A percentile compares a stretch with the other conserved stretches of the same genome.
Evolutionary conservation across 2,113 vertebrate genomes (phyloP).

Genomic region (Azemiops feae): DNA sequence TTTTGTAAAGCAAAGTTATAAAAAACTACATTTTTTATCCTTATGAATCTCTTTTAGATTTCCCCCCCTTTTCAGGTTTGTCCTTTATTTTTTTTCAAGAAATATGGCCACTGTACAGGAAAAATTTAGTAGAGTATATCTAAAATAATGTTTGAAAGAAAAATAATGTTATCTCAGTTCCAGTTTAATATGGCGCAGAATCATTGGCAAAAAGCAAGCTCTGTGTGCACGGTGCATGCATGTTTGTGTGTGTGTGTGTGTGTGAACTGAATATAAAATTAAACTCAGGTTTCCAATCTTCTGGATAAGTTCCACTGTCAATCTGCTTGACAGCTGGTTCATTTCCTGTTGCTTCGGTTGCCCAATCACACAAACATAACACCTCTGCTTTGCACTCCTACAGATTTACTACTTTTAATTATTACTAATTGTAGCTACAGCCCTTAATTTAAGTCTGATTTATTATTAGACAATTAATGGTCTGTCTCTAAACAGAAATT

Average conservation of each 20-base stretch:
- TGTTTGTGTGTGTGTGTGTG: not conserved
- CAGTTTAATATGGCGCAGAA: not conserved
- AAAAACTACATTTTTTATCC: not conserved
- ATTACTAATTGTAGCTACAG: not conserved
- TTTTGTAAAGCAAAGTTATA: not conserved
- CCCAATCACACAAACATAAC: not conserved
- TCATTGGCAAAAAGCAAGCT: not conserved
- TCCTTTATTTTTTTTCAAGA: not conserved
- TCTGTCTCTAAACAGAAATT: not conserved
- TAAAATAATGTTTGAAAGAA: not conserved
- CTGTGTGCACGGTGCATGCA: not conserved
- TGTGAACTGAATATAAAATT: not conserved
- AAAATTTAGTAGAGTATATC: not conserved
- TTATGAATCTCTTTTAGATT: not conserved
- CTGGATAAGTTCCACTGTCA: not conserved
- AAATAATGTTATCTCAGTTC: not conserved
- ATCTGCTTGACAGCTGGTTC: not conserved
- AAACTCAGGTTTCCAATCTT: not conserved
- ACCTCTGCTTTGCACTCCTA: not conserved
- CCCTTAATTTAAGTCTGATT: not conserved
- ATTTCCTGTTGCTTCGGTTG: not conserved
- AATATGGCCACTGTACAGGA: not conserved
- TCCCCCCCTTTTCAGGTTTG: not conserved
- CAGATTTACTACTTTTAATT: not conserved
- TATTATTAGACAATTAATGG: not conserved